A percentile compares a stretch with the other conserved stretches of the same genome.
Conservation (phyloP, 1,140 invertebrate species). For the Drosophila baimaii region DNA sequence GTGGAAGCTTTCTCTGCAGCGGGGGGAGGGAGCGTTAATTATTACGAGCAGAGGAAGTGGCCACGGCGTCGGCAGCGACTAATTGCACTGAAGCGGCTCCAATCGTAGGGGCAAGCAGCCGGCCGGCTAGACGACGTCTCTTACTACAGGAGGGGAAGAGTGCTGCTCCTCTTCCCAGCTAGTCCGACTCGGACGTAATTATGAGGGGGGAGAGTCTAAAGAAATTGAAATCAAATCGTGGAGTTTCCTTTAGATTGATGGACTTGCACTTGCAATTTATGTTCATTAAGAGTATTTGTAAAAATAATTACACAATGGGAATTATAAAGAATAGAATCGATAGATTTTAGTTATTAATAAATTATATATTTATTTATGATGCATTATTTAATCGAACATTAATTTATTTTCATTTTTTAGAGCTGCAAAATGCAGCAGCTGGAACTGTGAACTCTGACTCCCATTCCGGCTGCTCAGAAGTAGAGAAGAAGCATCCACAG, state of each 20-base stretch:
- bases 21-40: constrained; percentile 67
- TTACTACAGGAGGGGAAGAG: neutral
- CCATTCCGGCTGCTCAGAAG: neutral
- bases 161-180: constrained; percentile 4
- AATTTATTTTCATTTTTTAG: constrained; percentile 20
- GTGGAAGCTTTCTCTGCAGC: constrained; percentile 57
- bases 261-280: constrained; percentile 5
- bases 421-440: constrained; percentile 41
- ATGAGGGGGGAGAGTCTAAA: neutral
- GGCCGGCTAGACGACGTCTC: constrained; percentile 44
- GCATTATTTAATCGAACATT: constrained; percentile 9
- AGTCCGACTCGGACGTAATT: neutral
- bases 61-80: constrained; percentile 65
- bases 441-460: constrained; percentile 27
- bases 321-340: neutral
- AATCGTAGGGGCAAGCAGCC: constrained; percentile 45
- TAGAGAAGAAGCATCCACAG: constrained; percentile 7
- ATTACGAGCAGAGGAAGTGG: constrained; percentile 78
- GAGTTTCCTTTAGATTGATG: constrained; percentile 11
- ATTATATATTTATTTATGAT: neutral
- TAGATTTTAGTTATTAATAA: neutral
- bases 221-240: constrained; percentile 5
- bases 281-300: neutral
- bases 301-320: neutral
- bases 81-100: constrained; percentile 61